phyloP scores from a whole-genome alignment of 2,888 invertebrate species.

The Drosophila subsilvestris region DNA sequence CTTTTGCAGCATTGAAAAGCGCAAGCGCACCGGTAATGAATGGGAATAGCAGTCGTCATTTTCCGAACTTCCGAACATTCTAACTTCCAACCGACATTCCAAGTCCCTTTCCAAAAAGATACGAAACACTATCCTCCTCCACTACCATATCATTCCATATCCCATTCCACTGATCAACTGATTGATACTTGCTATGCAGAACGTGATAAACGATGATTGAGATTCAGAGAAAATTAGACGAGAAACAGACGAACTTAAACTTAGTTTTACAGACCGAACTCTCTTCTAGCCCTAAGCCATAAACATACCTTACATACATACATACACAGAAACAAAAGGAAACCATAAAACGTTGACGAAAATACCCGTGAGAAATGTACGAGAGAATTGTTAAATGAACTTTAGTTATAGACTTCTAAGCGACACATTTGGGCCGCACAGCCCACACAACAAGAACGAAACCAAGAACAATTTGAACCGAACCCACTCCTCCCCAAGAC shows the following conservation, averaged over 20 bases:
- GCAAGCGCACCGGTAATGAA: slow-evolving; percentile 11
- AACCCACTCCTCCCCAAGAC: slow-evolving; percentile 14
- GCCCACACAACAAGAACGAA: slow-evolving; percentile 43
- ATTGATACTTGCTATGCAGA: slow-evolving; percentile 62
- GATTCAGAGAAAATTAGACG: slow-evolving; percentile 66
- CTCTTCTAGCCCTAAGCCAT: slow-evolving; percentile 54
- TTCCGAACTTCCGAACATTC: slow-evolving; percentile 7
- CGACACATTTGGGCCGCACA: slow-evolving; percentile 51
- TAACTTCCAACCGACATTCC: slow-evolving; percentile 1
- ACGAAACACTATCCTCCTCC: slow-evolving; percentile 5
- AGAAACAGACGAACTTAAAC: slow-evolving; percentile 65
- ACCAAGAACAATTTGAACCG: slow-evolving; percentile 35
- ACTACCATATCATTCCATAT: slow-evolving; percentile 13
- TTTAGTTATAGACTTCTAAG: slow-evolving; percentile 55
- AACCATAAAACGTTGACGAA: slow-evolving; percentile 59
- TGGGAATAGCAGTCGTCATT: slow-evolving; percentile 53
- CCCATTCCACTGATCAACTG: slow-evolving; percentile 23
- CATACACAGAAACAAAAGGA: slow-evolving; percentile 21
- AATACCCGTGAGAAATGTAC: slow-evolving; percentile 50
- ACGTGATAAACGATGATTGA: slow-evolving; percentile 78
- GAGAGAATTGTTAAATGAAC: slow-evolving; percentile 53
- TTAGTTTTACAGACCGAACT: slow-evolving; percentile 57
- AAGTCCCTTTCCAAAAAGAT: neutral
- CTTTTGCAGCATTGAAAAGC: slow-evolving; percentile 76
- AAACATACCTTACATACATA: slow-evolving; percentile 46